A percentile compares a stretch with the other conserved stretches of the same genome.
These are phyloP conservation scores for Perca schrenkii DNA, from an alignment of 2,113 vertebrate genomes.

Conservation along the genomic window DNA sequence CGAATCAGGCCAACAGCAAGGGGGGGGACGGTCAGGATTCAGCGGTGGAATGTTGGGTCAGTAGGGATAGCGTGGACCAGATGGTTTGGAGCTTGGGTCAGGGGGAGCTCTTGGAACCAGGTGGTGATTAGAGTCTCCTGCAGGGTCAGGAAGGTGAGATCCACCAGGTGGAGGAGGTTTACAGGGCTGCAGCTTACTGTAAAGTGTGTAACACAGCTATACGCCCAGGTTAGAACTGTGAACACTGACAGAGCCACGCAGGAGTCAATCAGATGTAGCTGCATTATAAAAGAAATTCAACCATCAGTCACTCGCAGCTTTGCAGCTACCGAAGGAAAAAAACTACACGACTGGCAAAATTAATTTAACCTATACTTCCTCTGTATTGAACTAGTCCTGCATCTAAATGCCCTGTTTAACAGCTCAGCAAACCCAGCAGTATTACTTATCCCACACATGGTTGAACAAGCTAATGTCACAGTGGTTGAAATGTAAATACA, in stretches of 20 bases:
- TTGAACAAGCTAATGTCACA: constrained; percentile 74
- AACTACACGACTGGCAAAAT: constrained; percentile 44
- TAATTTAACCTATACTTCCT: constrained; percentile 65
- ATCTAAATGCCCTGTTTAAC: constrained; percentile 75
- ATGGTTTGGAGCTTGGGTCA: constrained; percentile 65
- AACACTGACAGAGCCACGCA: not conserved
- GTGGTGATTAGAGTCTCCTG: constrained; percentile 60
- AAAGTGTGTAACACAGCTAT: constrained; percentile 3
- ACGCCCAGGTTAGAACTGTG: not conserved
- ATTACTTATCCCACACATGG: constrained; percentile 74
- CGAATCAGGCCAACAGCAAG: constrained; percentile 60
- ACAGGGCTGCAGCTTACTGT: constrained; percentile 17
- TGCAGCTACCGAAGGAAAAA: not conserved
- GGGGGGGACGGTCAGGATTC: too few species aligned
- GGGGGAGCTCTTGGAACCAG: constrained; percentile 50
- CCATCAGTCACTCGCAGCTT: constrained; percentile 9
- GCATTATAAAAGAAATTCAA: not conserved
- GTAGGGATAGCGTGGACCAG: constrained; percentile 55
- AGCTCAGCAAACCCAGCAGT: constrained; percentile 75
- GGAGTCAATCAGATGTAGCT: constrained; percentile 17
- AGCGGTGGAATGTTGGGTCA: constrained; percentile 53
- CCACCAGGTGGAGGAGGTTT: constrained; percentile 55
- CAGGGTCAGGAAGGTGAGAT: constrained; percentile 57
- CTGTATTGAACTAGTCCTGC: constrained; percentile 63
- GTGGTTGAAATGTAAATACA: constrained; percentile 76